Base-by-base conservation (phyloP, 2,888 invertebrate species). In the Zygothrica quintamaculata region DNA sequence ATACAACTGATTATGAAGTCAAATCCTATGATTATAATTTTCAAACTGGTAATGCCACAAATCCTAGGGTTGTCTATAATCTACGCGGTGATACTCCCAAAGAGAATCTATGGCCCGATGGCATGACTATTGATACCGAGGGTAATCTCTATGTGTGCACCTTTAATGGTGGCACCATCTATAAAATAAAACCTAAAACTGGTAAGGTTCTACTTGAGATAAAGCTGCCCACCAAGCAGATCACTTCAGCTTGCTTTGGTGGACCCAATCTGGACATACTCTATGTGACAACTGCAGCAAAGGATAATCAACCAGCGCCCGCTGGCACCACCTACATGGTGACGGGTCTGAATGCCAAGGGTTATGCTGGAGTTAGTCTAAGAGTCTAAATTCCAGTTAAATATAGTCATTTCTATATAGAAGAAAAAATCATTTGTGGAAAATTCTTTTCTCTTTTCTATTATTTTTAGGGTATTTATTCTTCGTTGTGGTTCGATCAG, bases 131-230 rank as follows among this genome's bases (percentile, higher is more conserved):
- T 53, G 96, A 96, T 90, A 92, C 93, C 0, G 94, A 95, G 62
- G 96, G 94, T 3, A 95, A 95, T 88, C 91, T 96, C 4, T 96
- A 96, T 95, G 93, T 96, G 37, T 95, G 95, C 47, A 94, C 94
- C 86, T 96, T 94, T 85, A 93, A 93, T 70, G 95, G 94, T 0
- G 92, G 93, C 6, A 92, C 93, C 84, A 92, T 94, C 53, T 90
- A 75, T 50, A 91, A 91, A 81, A 59, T 91, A 5, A 80, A 91
- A 58, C 90, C 91, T 53, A 88, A 90, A 48, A 87, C 77, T 47
- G 92, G 93, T 33, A 92, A 92, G 65, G 89, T 95, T 0, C 90
- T 95, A 1, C 91, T 93, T 57, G 92, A 92, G 65, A 90, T 96
- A 6, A 89, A 92, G 9, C 91, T 95, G 47, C 95, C 96, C 0